phyloP scores from a whole-genome alignment of 1,140 invertebrate genomes.

The Pomacea maculata region DNA sequence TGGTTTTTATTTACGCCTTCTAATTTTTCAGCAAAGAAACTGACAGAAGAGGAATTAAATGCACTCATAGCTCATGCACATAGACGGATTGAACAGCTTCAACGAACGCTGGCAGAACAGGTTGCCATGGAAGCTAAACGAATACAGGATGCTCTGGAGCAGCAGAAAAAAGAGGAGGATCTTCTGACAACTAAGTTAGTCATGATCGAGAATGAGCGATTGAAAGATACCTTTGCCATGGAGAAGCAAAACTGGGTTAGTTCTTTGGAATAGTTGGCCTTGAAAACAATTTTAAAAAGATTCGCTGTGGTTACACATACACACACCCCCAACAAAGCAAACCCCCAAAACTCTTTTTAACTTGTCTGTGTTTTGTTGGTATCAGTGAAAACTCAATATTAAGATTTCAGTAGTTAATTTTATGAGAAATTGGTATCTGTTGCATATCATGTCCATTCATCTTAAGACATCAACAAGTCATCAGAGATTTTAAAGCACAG shows the following conservation, averaged over 20 bases:
- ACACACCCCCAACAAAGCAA: no score
- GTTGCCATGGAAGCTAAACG: slow-evolving; percentile 59
- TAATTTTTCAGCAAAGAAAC: slow-evolving; percentile 54
- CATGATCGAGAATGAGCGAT: slow-evolving; percentile 43
- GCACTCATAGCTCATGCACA: slow-evolving; percentile 69
- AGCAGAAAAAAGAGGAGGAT: slow-evolving; percentile 58
- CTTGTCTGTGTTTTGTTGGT: no score
- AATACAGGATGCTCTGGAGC: slow-evolving; percentile 53
- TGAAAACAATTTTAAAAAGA: background rate
- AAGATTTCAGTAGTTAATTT: no score
- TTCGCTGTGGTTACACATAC: no score
- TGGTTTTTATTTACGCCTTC: background rate
- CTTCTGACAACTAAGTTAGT: slow-evolving; percentile 44
- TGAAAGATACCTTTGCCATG: slow-evolving; percentile 49
- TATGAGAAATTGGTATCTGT: no score
- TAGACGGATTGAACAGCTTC: slow-evolving; percentile 68
- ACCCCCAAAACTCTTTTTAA: no score
- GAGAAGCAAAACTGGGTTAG: slow-evolving; percentile 61
- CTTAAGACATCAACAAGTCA: no score
- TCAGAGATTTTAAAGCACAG: no score
- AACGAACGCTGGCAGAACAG: slow-evolving; percentile 67
- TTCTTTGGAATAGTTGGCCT: background rate
- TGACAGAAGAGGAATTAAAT: slow-evolving; percentile 69
- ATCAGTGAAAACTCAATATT: no score
- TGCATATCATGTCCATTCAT: no score